Evolutionary conservation across 2,888 invertebrate species (phyloP).

Genomic region (Ormyrus labotus): DNA sequence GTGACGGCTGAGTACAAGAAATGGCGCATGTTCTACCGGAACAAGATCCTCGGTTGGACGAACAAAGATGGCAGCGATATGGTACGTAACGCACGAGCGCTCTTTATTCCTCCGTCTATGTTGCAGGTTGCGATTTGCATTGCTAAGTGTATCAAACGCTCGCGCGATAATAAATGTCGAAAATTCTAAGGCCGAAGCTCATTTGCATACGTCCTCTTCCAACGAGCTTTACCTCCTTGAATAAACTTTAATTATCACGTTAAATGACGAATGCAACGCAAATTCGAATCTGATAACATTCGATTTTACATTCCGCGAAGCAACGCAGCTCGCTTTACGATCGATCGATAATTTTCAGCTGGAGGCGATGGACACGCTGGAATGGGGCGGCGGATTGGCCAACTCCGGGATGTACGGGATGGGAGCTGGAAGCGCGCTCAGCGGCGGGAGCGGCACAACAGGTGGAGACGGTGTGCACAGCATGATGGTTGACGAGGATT

Average conservation of each 20-base stretch:
- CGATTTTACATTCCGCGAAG: not conserved
- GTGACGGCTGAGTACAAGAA: constrained; percentile 99
- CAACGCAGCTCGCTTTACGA: not conserved
- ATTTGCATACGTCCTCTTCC: too few relatives aligned
- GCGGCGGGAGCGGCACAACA: constrained; percentile 65
- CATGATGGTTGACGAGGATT: constrained; percentile 90
- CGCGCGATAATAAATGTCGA: too few relatives aligned
- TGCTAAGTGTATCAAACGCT: constrained; percentile 13
- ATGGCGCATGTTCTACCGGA: constrained; percentile 95
- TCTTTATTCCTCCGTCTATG: not conserved
- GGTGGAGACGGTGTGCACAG: constrained; percentile 79
- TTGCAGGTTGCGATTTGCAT: not conserved
- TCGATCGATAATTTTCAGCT: constrained; percentile 76
- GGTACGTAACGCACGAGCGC: constrained; percentile 76
- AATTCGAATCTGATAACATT: not conserved
- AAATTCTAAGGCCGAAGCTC: too few relatives aligned
- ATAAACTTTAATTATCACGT: too few relatives aligned
- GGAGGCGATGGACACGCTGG: constrained; percentile 85
- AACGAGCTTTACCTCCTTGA: too few relatives aligned
- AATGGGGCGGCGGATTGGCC: constrained; percentile 77
- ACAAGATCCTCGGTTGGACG: constrained; percentile 86
- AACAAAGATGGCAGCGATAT: constrained; percentile 85
- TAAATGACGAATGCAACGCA: not conserved
- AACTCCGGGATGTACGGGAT: constrained; percentile 65
- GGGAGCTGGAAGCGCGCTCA: constrained; percentile 66